Evolutionary conservation across 2,888 invertebrate species (phyloP).

Genomic region (Hemithea aestivaria): DNA sequence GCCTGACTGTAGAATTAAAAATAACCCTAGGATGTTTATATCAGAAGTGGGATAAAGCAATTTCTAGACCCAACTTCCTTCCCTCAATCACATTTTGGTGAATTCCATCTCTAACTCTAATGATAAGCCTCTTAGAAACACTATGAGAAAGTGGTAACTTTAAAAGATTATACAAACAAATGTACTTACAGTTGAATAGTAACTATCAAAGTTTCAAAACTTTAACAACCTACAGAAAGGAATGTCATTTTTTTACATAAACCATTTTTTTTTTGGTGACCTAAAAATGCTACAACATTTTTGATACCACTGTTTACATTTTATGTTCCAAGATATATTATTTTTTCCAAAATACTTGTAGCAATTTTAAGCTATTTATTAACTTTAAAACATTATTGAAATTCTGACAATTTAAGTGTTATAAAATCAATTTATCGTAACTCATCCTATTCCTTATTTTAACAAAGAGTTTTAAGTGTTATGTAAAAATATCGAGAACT

Average conservation of each 20-base stretch:
- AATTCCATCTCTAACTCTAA: slow-evolving; percentile 41
- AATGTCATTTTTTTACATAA: slow-evolving; percentile 60
- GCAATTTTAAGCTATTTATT: slow-evolving; percentile 6
- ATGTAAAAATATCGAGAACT: slow-evolving; percentile 9
- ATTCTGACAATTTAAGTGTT: too few species aligned
- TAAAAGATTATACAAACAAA: slow-evolving; percentile 49
- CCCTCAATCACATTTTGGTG: slow-evolving; percentile 12
- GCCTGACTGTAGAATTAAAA: too few species aligned
- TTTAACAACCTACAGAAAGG: slow-evolving; percentile 63
- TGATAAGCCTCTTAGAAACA: slow-evolving; percentile 57
- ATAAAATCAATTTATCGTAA: too few species aligned
- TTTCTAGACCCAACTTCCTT: slow-evolving; percentile 11
- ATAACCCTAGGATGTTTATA: too few species aligned
- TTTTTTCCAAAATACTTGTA: neutral
- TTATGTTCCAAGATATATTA: too few species aligned
- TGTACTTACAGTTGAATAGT: slow-evolving; percentile 46
- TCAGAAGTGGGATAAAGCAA: neutral
- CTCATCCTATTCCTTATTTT: neutral
- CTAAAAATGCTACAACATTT: neutral
- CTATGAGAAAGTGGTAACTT: slow-evolving; percentile 58
- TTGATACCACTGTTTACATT: neutral
- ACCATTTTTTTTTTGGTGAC: slow-evolving; percentile 18
- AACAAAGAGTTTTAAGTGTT: slow-evolving; percentile 10
- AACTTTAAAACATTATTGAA: neutral
- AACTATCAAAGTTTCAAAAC: slow-evolving; percentile 47